Percentiles rank a stretch among this genome's conserved stretches.
Conservation (phyloP, 2,888 invertebrate genomes). For the Panzeria rudis region DNA sequence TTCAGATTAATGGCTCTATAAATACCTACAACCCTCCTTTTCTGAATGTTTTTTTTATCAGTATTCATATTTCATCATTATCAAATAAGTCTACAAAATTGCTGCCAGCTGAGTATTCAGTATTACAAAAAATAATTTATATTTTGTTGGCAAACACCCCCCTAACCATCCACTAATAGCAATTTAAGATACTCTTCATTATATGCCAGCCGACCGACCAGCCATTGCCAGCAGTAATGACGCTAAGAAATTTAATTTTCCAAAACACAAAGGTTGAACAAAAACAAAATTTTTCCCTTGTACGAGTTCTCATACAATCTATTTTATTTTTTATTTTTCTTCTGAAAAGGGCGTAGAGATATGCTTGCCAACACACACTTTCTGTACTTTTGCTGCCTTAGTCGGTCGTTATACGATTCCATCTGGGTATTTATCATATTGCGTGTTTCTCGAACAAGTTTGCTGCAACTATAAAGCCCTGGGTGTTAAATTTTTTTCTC, state of each 20-base stretch:
- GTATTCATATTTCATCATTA: slow-evolving; percentile 47
- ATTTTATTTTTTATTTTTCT: slow-evolving; percentile 10
- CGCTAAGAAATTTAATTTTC: slow-evolving; percentile 58
- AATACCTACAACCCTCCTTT: not conserved
- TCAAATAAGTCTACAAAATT: slow-evolving; percentile 49
- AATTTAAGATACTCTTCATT: slow-evolving; percentile 42
- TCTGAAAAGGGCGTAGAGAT: slow-evolving; percentile 46
- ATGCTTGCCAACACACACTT: slow-evolving; percentile 22
- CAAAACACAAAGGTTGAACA: slow-evolving; percentile 57
- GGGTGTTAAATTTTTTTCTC: slow-evolving; percentile 40
- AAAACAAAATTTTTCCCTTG: slow-evolving; percentile 36
- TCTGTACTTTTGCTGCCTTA: slow-evolving; percentile 39
- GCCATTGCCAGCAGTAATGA: slow-evolving; percentile 44
- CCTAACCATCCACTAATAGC: slow-evolving; percentile 14
- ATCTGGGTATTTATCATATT: slow-evolving; percentile 55
- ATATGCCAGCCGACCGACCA: not conserved
- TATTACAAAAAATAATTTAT: slow-evolving; percentile 19
- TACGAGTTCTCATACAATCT: slow-evolving; percentile 37
- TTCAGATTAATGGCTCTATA: slow-evolving; percentile 39
- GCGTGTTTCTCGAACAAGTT: slow-evolving; percentile 52
- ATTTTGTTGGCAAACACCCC: slow-evolving; percentile 23
- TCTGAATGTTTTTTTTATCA: slow-evolving; percentile 20
- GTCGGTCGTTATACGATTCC: slow-evolving; percentile 56
- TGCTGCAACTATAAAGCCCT: slow-evolving; percentile 54
- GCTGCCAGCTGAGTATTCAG: slow-evolving; percentile 44